These are phyloP conservation scores for Gallinago solitaria DNA, from an alignment of 2,797 vertebrate genomes.

Conservation along the genomic window DNA sequence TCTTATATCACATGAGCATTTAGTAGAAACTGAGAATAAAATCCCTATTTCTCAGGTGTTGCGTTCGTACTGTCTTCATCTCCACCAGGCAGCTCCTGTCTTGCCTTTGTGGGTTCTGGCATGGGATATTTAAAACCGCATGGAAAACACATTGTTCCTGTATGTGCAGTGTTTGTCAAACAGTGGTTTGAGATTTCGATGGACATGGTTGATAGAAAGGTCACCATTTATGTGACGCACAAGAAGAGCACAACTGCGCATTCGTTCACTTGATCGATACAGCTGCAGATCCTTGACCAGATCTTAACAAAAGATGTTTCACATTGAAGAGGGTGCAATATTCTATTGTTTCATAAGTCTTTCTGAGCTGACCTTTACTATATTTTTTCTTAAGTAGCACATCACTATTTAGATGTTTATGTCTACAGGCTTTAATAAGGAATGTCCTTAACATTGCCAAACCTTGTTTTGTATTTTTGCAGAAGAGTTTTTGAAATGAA, in stretches of 20 bases:
- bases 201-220: not conserved
- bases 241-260: not conserved
- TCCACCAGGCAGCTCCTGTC: not conserved
- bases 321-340: not conserved
- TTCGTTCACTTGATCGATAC: not conserved
- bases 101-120: not conserved
- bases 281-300: not conserved
- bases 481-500: not conserved
- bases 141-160: not conserved
- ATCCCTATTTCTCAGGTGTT: not conserved
- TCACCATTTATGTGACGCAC: not conserved
- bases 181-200: not conserved
- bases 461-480: not conserved
- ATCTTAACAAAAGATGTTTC: not conserved
- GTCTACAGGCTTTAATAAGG: not conserved
- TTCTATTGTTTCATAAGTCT: not conserved
- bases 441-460: not conserved
- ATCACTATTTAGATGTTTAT: not conserved
- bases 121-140: not conserved
- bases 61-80: not conserved
- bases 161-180: not conserved
- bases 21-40: not conserved
- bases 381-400: not conserved
- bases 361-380: not conserved
- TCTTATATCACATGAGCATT: not conserved